Evolutionary conservation across 2,888 invertebrate genomes (phyloP).

Genomic region (Yponomeuta sedellus): DNA sequence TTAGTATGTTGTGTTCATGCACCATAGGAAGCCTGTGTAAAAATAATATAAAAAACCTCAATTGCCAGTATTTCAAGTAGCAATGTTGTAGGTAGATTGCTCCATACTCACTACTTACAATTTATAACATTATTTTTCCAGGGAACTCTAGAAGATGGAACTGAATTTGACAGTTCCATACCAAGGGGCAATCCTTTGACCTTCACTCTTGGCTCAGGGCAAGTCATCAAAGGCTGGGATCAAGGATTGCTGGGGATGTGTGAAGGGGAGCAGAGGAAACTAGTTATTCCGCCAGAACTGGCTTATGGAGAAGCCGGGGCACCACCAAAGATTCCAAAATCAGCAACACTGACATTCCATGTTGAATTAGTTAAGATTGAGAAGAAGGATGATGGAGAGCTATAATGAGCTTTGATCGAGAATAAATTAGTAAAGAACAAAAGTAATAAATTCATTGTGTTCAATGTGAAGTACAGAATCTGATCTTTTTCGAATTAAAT

Average conservation of each 20-base stretch:
- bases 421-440: no score
- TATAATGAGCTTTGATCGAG: neutral
- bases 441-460: no score
- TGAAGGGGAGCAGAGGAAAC: constrained; percentile 89
- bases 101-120: neutral
- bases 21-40: no score
- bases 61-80: no score
- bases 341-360: constrained; percentile 87
- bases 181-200: constrained; percentile 84
- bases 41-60: no score
- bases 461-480: no score
- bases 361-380: constrained; percentile 87
- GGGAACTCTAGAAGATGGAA: constrained; percentile 90
- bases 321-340: constrained; percentile 89
- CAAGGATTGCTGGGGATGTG: constrained; percentile 93
- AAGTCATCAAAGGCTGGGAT: constrained; percentile 95
- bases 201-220: constrained; percentile 88
- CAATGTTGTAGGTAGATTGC: no score
- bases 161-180: constrained; percentile 90
- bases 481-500: no score
- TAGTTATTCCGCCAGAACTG: constrained; percentile 90
- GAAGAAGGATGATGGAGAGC: constrained; percentile 67
- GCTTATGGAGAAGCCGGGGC: constrained; percentile 90
- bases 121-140: constrained; percentile 45
- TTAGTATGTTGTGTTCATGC: no score